A percentile compares a stretch with the other conserved stretches of the same genome.
Evolutionary conservation across 2,113 vertebrate genomes (phyloP).

Genomic region (Nycticryphes semicollaris): DNA sequence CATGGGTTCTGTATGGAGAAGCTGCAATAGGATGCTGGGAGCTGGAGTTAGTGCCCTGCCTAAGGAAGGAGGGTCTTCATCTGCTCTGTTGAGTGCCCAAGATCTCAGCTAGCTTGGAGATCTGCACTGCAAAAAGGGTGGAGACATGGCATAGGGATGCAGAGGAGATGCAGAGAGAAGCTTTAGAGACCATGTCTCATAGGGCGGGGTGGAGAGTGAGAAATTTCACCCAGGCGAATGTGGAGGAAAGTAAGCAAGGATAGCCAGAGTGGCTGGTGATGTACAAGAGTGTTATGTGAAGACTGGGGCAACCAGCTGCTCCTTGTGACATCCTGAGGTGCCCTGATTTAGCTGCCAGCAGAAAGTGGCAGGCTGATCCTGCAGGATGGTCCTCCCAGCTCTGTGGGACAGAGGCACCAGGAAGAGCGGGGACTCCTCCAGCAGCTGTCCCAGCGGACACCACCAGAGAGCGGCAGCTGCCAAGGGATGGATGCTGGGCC

Average conservation of each 20-base stretch:
- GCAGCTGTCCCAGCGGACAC: not conserved
- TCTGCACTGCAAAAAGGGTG: not conserved
- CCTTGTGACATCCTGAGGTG: not conserved
- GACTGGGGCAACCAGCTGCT: not conserved
- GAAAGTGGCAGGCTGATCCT: not conserved
- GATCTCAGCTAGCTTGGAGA: not conserved
- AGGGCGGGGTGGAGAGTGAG: not conserved
- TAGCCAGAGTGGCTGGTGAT: not conserved
- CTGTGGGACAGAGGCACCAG: rapidly evolving
- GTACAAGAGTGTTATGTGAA: not conserved
- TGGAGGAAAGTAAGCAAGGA: not conserved
- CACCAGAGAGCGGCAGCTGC: conserved; percentile 32
- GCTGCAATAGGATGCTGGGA: not conserved
- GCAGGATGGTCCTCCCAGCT: not conserved
- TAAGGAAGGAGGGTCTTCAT: not conserved
- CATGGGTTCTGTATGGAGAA: not conserved
- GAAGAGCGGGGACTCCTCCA: not conserved
- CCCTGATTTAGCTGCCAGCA: not conserved
- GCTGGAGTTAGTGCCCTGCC: rapidly evolving
- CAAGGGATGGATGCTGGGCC: not conserved
- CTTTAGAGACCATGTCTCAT: not conserved
- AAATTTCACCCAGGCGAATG: not conserved
- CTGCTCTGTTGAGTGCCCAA: not conserved
- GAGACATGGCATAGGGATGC: not conserved
- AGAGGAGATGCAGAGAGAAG: not conserved